These are phyloP conservation scores for Cancer borealis DNA, from an alignment of 2,888 invertebrate species.

Conservation along the genomic window DNA sequence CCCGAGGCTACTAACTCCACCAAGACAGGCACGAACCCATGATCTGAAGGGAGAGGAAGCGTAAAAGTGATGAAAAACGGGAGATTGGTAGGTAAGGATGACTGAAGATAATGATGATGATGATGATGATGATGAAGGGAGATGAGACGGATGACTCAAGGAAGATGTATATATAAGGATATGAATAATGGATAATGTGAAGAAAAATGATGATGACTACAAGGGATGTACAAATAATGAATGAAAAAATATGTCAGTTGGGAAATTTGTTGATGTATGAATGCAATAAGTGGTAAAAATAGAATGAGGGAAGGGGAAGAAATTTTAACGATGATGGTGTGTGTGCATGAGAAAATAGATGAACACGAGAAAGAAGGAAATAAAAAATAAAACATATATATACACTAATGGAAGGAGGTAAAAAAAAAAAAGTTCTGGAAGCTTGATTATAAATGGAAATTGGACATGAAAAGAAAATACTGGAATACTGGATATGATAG, in stretches of 20 bases:
- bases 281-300: not conserved
- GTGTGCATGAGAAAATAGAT: not conserved
- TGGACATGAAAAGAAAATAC: too few relatives aligned
- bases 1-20: slow-evolving; percentile 80
- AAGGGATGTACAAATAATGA: too few relatives aligned
- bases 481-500: too few relatives aligned
- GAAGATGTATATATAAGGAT: not conserved
- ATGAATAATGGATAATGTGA: too few relatives aligned
- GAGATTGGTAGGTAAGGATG: not conserved
- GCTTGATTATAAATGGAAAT: too few relatives aligned
- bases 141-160: not conserved
- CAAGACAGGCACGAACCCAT: slow-evolving; percentile 79
- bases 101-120: slow-evolving; percentile 37
- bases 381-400: not conserved
- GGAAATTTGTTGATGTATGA: too few relatives aligned
- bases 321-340: not conserved
- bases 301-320: not conserved
- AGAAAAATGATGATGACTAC: too few relatives aligned
- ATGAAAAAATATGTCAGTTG: too few relatives aligned
- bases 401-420: not conserved
- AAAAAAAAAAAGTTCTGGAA: too few relatives aligned
- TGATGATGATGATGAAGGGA: slow-evolving; percentile 78
- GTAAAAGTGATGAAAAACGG: not conserved
- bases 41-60: slow-evolving; percentile 77
- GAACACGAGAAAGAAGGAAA: not conserved